A percentile compares a stretch with the other conserved stretches of the same genome.
phyloP scores from a whole-genome alignment of 2,113 vertebrate species.

The Speoplatyrhinus poulsoni region DNA sequence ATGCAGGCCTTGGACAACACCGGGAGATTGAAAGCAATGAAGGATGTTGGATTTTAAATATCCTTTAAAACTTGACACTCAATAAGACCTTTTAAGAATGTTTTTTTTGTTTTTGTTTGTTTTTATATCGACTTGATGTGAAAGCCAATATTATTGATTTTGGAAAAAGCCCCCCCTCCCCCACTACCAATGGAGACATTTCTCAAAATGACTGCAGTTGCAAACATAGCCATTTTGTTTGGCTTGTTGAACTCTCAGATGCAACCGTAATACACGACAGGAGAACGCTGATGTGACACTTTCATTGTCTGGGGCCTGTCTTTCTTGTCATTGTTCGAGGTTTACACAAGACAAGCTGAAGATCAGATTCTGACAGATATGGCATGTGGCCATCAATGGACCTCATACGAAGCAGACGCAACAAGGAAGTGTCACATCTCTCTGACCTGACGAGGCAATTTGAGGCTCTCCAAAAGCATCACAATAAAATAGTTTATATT shows the following conservation, averaged over 20 bases:
- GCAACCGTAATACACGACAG: slow-evolving; percentile 43
- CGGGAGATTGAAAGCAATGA: slow-evolving; percentile 23
- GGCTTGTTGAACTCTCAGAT: slow-evolving; percentile 34
- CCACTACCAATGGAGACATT: slow-evolving; percentile 11
- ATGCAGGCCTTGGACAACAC: slow-evolving; percentile 4
- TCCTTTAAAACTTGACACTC: slow-evolving; percentile 33
- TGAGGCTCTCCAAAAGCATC: slow-evolving; percentile 31
- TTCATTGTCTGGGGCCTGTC: slow-evolving; percentile 36
- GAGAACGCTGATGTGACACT: slow-evolving; percentile 50
- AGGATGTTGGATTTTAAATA: slow-evolving; percentile 26
- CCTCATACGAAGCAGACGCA: slow-evolving; percentile 33
- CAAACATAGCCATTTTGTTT: slow-evolving; percentile 41
- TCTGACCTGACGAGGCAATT: slow-evolving; percentile 30
- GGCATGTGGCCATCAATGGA: slow-evolving; percentile 32
- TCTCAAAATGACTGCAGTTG: slow-evolving; percentile 29
- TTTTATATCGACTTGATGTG: slow-evolving; percentile 41
- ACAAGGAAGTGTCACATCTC: slow-evolving; percentile 46
- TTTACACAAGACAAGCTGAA: slow-evolving; percentile 55
- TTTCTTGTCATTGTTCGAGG: slow-evolving; percentile 41
- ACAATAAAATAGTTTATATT: slow-evolving; percentile 5
- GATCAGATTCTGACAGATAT: slow-evolving; percentile 49
- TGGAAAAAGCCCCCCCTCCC: slow-evolving; percentile 9
- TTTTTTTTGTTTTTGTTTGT: slow-evolving; percentile 26
- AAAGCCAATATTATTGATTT: slow-evolving; percentile 53
- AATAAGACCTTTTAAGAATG: slow-evolving; percentile 26